A percentile compares a stretch with the other conserved stretches of the same genome.
These are phyloP conservation scores for Dioctria linearis DNA, from an alignment of 2,888 invertebrate species.

Conservation along the genomic window DNA sequence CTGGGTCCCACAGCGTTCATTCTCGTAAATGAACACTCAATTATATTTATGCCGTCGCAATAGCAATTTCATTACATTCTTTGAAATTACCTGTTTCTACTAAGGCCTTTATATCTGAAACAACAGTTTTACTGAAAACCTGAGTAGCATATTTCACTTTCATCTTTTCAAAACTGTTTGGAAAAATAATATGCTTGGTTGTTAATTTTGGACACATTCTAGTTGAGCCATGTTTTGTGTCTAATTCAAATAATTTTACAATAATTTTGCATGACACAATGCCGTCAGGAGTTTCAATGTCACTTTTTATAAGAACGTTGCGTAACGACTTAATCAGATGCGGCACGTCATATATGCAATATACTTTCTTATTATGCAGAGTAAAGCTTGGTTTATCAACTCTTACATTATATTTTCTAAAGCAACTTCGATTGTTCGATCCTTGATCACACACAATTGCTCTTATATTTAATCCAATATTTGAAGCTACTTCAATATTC, in stretches of 20 bases:
- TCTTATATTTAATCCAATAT: no score
- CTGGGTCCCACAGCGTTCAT: no score
- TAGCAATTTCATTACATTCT: not conserved
- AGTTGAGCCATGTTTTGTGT: not conserved
- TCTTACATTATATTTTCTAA: no score
- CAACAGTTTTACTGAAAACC: slow-evolving; percentile 3
- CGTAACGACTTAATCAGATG: not conserved
- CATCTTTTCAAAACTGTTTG: slow-evolving; percentile 1
- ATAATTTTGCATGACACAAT: not conserved
- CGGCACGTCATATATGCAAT: not conserved
- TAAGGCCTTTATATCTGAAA: not conserved
- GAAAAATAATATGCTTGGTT: not conserved
- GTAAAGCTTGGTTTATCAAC: no score
- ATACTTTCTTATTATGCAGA: no score
- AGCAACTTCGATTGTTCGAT: no score
- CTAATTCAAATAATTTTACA: not conserved
- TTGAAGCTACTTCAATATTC: no score
- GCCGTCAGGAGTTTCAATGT: slow-evolving; percentile 17
- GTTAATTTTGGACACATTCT: not conserved
- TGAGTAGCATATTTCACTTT: no score
- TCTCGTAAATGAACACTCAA: no score
- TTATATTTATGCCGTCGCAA: no score
- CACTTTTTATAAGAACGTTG: not conserved
- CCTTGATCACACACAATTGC: no score
- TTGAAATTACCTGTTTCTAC: not conserved